These are phyloP conservation scores for Typhlichthys eigenmanni DNA, from an alignment of 2,797 vertebrate species.

Conservation along the genomic window DNA sequence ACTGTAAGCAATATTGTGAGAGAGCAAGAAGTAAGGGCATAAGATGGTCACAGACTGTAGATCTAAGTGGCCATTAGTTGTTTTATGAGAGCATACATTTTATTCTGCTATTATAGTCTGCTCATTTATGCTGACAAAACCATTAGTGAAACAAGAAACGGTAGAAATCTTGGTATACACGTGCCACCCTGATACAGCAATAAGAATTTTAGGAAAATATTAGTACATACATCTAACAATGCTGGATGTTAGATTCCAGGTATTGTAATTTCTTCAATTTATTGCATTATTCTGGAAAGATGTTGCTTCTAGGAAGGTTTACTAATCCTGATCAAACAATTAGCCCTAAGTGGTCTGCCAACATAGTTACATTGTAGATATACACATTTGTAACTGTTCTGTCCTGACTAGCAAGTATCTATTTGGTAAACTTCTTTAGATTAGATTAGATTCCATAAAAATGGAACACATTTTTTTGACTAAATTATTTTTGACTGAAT, in stretches of 20 bases:
- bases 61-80: constrained; percentile 1
- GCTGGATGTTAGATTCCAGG: too few species aligned
- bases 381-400: not conserved
- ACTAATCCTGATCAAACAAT: too few species aligned
- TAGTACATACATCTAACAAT: not conserved
- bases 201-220: constrained; percentile 15
- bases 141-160: constrained; percentile 20
- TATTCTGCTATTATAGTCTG: not conserved
- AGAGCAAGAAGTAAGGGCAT: constrained; percentile 17
- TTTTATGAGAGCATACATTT: constrained; percentile 7
- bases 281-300: too few species aligned
- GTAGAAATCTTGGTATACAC: constrained; percentile 19
- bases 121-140: constrained; percentile 26
- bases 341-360: too few species aligned
- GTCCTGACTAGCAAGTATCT: not conserved
- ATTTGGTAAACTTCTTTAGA: not conserved
- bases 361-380: not conserved
- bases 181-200: constrained; percentile 20
- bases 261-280: too few species aligned
- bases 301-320: too few species aligned
- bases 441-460: too few species aligned
- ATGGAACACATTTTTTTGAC: too few species aligned
- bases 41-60: not conserved
- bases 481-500: too few species aligned
- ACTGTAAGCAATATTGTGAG: constrained; percentile 18